Percentiles rank a stretch among this genome's conserved stretches.
These are phyloP conservation scores for Drosophila trapezifrons DNA, from an alignment of 1,140 invertebrate species.

Conservation along the genomic window DNA sequence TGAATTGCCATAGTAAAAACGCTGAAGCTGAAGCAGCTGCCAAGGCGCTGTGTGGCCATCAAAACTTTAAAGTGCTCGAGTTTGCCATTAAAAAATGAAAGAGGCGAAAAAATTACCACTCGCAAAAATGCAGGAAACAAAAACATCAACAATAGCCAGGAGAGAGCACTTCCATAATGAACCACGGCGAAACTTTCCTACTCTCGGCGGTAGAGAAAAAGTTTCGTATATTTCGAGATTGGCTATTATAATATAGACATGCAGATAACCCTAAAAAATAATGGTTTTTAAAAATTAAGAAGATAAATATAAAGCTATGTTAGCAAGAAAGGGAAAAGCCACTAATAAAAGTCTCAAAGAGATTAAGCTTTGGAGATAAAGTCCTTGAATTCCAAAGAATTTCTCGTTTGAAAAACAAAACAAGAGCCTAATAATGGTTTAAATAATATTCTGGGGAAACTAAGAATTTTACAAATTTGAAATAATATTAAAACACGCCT, in stretches of 20 bases:
- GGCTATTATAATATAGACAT: conserved; percentile 9
- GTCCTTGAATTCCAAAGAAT: too few relatives aligned
- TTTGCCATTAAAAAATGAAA: conserved; percentile 46
- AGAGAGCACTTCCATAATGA: conserved; percentile 37
- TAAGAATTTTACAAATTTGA: too few relatives aligned
- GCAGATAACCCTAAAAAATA: conserved; percentile 8
- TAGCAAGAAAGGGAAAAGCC: too few relatives aligned
- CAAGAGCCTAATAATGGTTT: neutral
- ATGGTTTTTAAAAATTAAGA: neutral
- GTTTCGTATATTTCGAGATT: conserved; percentile 16
- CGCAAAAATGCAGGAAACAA: conserved; percentile 27
- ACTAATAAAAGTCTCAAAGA: neutral
- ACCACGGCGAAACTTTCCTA: conserved; percentile 27
- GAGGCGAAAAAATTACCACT: conserved; percentile 38
- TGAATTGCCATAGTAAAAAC: conserved; percentile 71
- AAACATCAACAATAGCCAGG: conserved; percentile 34
- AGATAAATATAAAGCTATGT: neutral
- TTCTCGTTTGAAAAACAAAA: neutral
- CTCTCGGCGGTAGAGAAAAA: conserved; percentile 16
- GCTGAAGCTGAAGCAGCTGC: conserved; percentile 50
- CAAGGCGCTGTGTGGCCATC: conserved; percentile 54
- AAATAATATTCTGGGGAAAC: too few relatives aligned
- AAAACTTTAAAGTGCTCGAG: conserved; percentile 73
- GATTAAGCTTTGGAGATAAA: neutral
- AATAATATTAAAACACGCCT: too few relatives aligned